phyloP scores from a whole-genome alignment of 2,888 invertebrate genomes.

The Cephus pulcher region DNA sequence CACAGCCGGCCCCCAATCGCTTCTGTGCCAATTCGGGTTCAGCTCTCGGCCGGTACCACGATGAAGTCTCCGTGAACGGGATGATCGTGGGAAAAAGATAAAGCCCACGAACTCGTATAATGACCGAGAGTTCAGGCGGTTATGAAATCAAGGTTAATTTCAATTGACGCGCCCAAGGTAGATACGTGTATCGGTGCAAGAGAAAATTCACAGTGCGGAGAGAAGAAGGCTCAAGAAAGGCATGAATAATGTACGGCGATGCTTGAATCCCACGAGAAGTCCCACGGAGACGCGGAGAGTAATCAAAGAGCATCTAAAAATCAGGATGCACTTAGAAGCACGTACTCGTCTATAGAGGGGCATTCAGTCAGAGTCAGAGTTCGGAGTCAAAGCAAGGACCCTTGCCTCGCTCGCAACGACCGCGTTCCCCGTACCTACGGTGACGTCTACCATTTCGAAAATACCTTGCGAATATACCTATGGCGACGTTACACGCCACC shows the following conservation, averaged over 20 bases:
- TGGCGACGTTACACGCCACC: neutral
- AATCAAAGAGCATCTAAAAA: conserved; percentile 53
- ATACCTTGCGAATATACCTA: conserved; percentile 13
- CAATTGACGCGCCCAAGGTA: neutral
- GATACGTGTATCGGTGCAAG: neutral
- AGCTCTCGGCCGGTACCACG: neutral
- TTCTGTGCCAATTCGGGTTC: neutral
- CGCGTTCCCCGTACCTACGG: conserved; percentile 10
- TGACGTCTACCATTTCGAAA: conserved; percentile 19
- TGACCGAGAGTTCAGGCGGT: neutral
- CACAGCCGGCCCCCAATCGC: conserved; percentile 21
- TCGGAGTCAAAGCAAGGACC: conserved; percentile 62
- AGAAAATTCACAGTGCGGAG: neutral
- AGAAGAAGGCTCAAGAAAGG: neutral
- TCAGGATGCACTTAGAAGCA: conserved; percentile 58
- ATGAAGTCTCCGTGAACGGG: neutral
- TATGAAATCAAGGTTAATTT: neutral
- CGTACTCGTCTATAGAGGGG: conserved; percentile 58
- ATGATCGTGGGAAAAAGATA: neutral
- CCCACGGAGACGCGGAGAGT: conserved; percentile 31
- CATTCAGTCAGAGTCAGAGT: conserved; percentile 56
- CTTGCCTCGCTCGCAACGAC: conserved; percentile 53
- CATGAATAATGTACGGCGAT: neutral
- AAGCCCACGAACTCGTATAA: neutral
- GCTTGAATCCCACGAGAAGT: neutral